phyloP scores from a whole-genome alignment of 37 sponge, comb jelly and placozoan species.

The Tethya wilhelma region DNA sequence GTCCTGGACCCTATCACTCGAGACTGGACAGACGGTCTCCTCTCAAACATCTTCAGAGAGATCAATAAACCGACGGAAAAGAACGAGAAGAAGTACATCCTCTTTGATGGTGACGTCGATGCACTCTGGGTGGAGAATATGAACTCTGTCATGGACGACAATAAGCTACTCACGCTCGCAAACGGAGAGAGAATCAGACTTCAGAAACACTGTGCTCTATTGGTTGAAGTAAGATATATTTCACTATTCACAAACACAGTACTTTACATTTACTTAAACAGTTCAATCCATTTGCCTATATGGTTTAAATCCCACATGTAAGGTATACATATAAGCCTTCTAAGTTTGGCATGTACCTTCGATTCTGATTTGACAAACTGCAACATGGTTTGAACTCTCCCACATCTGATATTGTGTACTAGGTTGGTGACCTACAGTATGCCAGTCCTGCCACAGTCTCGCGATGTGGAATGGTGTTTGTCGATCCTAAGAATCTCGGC shows the following conservation, averaged over 20 bases:
- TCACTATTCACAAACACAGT: too few species aligned
- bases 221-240: constrained; percentile 83
- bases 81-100: constrained; percentile 91
- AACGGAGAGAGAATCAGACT: constrained; percentile 98
- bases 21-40: constrained; percentile 99
- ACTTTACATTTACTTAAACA: not conserved
- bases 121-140: constrained; percentile 99
- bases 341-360: too few species aligned
- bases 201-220: constrained; percentile 96
- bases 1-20: constrained; percentile 97
- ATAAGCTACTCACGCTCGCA: constrained; percentile 96
- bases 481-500: constrained; percentile 98
- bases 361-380: too few species aligned
- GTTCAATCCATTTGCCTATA: not conserved
- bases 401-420: too few species aligned
- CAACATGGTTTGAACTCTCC: too few species aligned
- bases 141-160: constrained; percentile 99
- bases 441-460: constrained; percentile 99
- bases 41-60: constrained; percentile 99
- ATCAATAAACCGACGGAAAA: constrained; percentile 98
- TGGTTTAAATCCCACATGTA: too few species aligned
- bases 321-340: too few species aligned
- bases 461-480: constrained; percentile 99
- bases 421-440: constrained; percentile 97
- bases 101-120: constrained; percentile 99